Percentiles rank a stretch among this genome's conserved stretches.
Conservation (phyloP, 2,888 invertebrate genomes). For the Apodemia hepburni region DNA sequence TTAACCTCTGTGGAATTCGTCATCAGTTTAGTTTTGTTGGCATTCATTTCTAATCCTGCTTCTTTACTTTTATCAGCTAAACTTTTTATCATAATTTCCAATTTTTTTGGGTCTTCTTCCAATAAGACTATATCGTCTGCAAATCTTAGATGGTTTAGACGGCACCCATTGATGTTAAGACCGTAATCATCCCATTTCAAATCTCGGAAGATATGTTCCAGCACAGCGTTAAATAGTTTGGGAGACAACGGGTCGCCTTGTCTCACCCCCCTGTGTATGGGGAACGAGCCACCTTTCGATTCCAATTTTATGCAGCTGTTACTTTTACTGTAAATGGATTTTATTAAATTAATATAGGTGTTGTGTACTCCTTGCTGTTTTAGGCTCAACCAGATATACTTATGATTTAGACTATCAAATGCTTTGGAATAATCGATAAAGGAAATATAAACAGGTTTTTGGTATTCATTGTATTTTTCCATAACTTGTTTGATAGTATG, state of each 20-base stretch:
- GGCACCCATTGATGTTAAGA: constrained; percentile 18
- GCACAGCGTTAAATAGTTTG: constrained; percentile 15
- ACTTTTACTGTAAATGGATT: not conserved
- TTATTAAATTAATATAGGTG: not conserved
- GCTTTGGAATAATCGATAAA: constrained; percentile 1
- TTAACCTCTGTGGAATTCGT: too few relatives aligned
- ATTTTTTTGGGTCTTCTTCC: constrained; percentile 22
- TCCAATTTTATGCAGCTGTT: not conserved
- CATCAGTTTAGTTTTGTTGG: too few relatives aligned
- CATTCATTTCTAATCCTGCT: too few relatives aligned
- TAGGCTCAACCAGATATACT: not conserved
- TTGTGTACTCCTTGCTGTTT: not conserved
- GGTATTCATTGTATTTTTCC: not conserved
- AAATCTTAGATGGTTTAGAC: constrained; percentile 23
- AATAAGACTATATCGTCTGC: constrained; percentile 24
- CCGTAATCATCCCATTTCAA: constrained; percentile 21
- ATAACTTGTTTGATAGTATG: constrained; percentile 25
- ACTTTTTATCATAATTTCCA: not conserved
- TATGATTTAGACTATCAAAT: not conserved
- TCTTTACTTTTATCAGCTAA: too few relatives aligned
- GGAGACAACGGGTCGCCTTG: constrained; percentile 25
- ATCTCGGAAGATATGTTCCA: constrained; percentile 16
- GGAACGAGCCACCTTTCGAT: not conserved
- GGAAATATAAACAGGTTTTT: not conserved
- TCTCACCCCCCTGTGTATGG: constrained; percentile 21